A percentile compares a stretch with the other conserved stretches of the same genome.
Conservation (phyloP, 1,140 invertebrate species). For the Leptoteleia sp. region DNA sequence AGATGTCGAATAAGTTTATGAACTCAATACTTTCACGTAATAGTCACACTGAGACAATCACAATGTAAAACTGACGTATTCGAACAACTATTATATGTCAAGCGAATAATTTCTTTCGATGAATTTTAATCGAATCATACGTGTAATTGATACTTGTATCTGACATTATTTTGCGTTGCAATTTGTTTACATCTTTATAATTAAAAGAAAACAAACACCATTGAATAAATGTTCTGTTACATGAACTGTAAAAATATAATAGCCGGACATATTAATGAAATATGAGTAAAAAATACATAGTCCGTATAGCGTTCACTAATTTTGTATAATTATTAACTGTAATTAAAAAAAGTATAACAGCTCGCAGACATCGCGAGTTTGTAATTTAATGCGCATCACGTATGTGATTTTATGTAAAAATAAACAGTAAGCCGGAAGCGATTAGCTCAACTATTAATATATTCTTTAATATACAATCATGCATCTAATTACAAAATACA, state of each 20-base stretch:
- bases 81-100: not conserved
- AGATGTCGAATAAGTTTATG: slow-evolving; percentile 2
- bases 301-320: slow-evolving; percentile 15
- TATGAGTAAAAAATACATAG: slow-evolving; percentile 20
- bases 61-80: slow-evolving; percentile 3
- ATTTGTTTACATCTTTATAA: no score
- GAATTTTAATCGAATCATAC: no score
- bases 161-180: no score
- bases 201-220: no score
- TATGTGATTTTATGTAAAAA: slow-evolving; percentile 52
- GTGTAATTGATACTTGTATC: no score
- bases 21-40: slow-evolving; percentile 15
- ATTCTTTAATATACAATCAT: slow-evolving; percentile 46
- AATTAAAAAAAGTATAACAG: slow-evolving; percentile 31
- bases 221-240: not conserved
- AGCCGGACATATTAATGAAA: not conserved
- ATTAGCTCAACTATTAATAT: slow-evolving; percentile 65
- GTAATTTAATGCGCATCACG: slow-evolving; percentile 43
- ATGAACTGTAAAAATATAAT: no score
- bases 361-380: slow-evolving; percentile 25
- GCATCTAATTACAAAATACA: slow-evolving; percentile 44
- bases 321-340: slow-evolving; percentile 39
- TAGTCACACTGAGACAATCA: slow-evolving; percentile 23
- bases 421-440: slow-evolving; percentile 49
- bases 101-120: not conserved